Base-by-base conservation (phyloP, 2,888 invertebrate species). In the Cerceris rybyensis region DNA sequence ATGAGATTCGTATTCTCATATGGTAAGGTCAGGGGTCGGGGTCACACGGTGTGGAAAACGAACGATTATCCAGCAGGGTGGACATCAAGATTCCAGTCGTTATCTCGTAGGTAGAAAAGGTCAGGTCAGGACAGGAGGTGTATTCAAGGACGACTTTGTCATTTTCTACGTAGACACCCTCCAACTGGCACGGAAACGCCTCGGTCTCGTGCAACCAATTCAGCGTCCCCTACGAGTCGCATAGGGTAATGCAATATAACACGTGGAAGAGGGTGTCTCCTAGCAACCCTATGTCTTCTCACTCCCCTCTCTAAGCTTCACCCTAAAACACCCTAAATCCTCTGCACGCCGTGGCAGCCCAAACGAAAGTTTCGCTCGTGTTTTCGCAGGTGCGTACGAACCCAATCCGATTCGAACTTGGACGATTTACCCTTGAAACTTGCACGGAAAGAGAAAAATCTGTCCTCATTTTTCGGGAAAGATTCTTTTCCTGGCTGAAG, bases 201-300 rank as follows among this genome's bases (percentile, higher is more conserved):
- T 66, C 78, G 58, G 72, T 75, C 76, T 88, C 84, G 85, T 87
- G 88, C 86, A 87, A 90, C 88, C 88, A 87, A 89, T 88, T 83
- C 87, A 78, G 78, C 72, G 78, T 70, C 69, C 83, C 75, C 70
- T 83, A 65, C 80, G 82, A 81, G 83, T 83, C 86, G 86, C 84
- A 87, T 88, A 88, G 88, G 88, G 88, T 91, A 91, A 91, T 91
- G 90, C 91, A 90, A 91, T 90, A 90, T 90, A 91, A 90, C 90
- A 89, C 89, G 90, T 86, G 88, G 86, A 88, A 85, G 86, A 90
- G 90, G 91, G 91, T 90, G 91, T 91, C 84, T 90, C 91, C 91
- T 91, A 91, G 91, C 91, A 91, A 91, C 91, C 90, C 88, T 88
- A 83, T 88, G 88, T 89, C 89, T 90, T 90, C 88, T 87, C 90